Percentiles rank a stretch among this genome's conserved stretches.
Conservation (phyloP, 1,140 invertebrate genomes). For the Trichomalopsis sarcophagae region DNA sequence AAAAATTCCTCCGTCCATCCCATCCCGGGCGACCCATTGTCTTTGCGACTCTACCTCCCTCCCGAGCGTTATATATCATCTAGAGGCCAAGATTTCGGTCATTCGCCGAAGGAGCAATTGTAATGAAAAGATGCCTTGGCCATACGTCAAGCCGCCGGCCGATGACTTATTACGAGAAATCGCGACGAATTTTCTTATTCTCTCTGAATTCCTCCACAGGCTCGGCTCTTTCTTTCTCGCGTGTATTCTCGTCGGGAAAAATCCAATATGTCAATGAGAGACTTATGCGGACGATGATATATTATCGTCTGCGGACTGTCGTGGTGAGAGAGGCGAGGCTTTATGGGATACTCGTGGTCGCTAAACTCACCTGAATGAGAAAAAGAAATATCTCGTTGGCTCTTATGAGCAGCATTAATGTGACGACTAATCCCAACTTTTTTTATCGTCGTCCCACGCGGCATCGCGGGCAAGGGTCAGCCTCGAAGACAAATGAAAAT, state of each 20-base stretch:
- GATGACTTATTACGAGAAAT: conserved; percentile 45
- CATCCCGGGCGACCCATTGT: conserved; percentile 18
- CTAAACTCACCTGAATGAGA: no score
- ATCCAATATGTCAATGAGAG: conserved; percentile 20
- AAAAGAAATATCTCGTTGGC: no score
- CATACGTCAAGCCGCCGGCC: background rate
- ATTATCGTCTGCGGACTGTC: no score
- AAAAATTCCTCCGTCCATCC: conserved; percentile 55
- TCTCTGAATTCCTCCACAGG: background rate
- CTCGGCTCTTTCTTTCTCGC: background rate
- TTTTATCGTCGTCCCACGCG: no score
- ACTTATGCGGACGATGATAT: background rate
- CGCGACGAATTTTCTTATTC: conserved; percentile 26
- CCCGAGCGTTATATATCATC: conserved; percentile 33
- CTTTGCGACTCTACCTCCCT: conserved; percentile 13
- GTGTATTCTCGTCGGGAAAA: background rate
- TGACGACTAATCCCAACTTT: no score
- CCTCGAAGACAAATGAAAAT: conserved; percentile 32
- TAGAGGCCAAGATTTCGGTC: conserved; percentile 48
- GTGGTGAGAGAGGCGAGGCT: no score
- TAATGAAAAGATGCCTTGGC: conserved; percentile 50
- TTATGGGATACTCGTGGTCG: no score
- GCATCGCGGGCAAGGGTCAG: background rate
- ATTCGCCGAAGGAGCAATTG: conserved; percentile 17
- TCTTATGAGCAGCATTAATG: no score